Evolutionary conservation across 2,888 invertebrate genomes (phyloP), one percentile per base, ranked within the genome.

Genomic region (Salpingus planirostris): DNA sequence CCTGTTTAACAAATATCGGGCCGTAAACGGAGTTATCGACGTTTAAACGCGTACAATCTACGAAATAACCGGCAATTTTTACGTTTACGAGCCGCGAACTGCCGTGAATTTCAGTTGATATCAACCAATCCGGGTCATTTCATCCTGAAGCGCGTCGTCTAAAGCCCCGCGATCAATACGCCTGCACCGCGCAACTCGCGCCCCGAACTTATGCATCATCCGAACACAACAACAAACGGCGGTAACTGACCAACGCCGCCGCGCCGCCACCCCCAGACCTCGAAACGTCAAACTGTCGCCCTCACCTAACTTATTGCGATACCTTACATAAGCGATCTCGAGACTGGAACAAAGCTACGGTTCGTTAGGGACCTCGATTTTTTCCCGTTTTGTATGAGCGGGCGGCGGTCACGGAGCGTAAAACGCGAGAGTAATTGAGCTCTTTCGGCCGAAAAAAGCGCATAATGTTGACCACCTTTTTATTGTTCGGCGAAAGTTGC

Each of bases 41-140:
- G 27, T 42, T 43, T 35, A 42, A 44, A 51, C 47, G 42, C 50
- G 44, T 50, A 49, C 54, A 58, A 57, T 56, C 56, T 50, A 54
- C 50, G 44, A 54, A 56, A 55, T 56, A 60, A 52, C 52, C 49
- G 44, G 56, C 57, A 57, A 59, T 57, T 59, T 59, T 59, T 56
- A 51, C 55, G 54, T 55, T 58, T 58, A 58, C 57, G 59, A 59
- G 49, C 52, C 54, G 55, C 53, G 53, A 59, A 59, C 50, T 52
- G 54, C 49, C 46, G 48, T 46, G 51, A 54, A 55, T 57, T 55
- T 52, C 46, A 49, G 49, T 55, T 55, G 55, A 55, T 58, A 59
- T 55, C 55, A 47, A 54, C 54, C 57, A 55, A 58, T 56, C 55
- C 54, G 50, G 57, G 57, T 56, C 57, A 54, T 54, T 57, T 52